These are phyloP conservation scores for Ostrea denselamellosa DNA, from an alignment of 1,140 invertebrate genomes.

Conservation along the genomic window DNA sequence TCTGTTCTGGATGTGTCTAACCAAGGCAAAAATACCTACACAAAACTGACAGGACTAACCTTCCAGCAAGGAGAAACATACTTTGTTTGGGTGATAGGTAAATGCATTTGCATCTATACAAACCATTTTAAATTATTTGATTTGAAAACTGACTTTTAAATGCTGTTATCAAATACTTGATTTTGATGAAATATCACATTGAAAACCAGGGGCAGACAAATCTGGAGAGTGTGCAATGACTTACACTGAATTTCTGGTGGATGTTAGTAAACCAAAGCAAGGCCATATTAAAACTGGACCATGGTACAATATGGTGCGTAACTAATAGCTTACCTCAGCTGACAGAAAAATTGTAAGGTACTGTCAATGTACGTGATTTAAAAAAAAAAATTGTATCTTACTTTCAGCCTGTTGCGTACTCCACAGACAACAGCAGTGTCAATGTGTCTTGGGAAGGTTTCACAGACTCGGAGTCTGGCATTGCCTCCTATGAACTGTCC, in stretches of 20 bases:
- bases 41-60: conserved; percentile 48
- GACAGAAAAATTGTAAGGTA: background rate
- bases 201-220: conserved; percentile 56
- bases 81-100: conserved; percentile 64
- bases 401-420: conserved; percentile 62
- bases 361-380: background rate
- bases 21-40: conserved; percentile 57
- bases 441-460: conserved; percentile 63
- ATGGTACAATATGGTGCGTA: conserved; percentile 64
- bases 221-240: conserved; percentile 61
- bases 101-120: background rate
- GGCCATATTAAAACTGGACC: conserved; percentile 61
- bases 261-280: conserved; percentile 56
- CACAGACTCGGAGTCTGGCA: conserved; percentile 61
- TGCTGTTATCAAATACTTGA: background rate
- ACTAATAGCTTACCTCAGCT: background rate
- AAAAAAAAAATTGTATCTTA: background rate
- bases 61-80: conserved; percentile 57
- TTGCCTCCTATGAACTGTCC: conserved; percentile 53
- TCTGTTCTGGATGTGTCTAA: conserved; percentile 55
- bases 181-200: background rate
- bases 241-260: conserved; percentile 51
- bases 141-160: background rate
- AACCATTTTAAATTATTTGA: too few species aligned
- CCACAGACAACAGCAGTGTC: conserved; percentile 46